Evolutionary conservation across 92 coral and sea anemone species (phyloP), one percentile per base, ranked within the genome.

Genomic region (Palythoa heliodiscus): DNA sequence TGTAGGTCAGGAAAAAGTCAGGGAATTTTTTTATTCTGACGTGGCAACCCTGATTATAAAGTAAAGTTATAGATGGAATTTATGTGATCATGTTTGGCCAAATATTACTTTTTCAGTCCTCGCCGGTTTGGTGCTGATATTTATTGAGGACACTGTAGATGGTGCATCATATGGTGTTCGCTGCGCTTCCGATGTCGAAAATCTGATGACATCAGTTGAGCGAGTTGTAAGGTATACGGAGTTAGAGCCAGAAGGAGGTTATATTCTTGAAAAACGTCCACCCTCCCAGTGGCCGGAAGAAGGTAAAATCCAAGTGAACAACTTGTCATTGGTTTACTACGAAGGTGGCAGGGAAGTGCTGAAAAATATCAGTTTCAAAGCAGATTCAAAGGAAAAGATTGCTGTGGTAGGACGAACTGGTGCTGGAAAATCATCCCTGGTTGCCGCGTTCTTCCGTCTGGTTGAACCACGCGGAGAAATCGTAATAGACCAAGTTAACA

Each of bases 321-420:
- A 95, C 82, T 89, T 96, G 48, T 91, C 89, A 13, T 88, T 96
- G 6, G 86, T 77, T 7, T 96, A 96, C 90, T 92, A 93, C 86
- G 98, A 94, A 66, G 98, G 98, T 16, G 98, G 95, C 8, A 92
- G 94, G 35, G 84, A 83, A 68, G 95, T 93, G 9, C 84, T 92
- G 37, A 91, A 91, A 76, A 71, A 90, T 73, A 87, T 90, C 72
- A 69, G 83, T 54, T 52, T 93, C 43, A 75, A 85, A 19, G 88
- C 92, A 66, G 86, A 92, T 50, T 89, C 93, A 8, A 87, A 92
- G 12, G 96, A 90, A 71, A 86, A 92, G 86, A 89, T 97, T 14
- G 99, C 98, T 24, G 95, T 97, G 6, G 99, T 94, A 2, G 99
- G 99, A 8, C 86, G 99, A 29, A 97, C 99, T 0, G 99, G 99